A percentile compares a stretch with the other conserved stretches of the same genome.
These are phyloP conservation scores for Pseudochaenichthys georgianus DNA, from an alignment of 2,797 vertebrate species.

Conservation along the genomic window DNA sequence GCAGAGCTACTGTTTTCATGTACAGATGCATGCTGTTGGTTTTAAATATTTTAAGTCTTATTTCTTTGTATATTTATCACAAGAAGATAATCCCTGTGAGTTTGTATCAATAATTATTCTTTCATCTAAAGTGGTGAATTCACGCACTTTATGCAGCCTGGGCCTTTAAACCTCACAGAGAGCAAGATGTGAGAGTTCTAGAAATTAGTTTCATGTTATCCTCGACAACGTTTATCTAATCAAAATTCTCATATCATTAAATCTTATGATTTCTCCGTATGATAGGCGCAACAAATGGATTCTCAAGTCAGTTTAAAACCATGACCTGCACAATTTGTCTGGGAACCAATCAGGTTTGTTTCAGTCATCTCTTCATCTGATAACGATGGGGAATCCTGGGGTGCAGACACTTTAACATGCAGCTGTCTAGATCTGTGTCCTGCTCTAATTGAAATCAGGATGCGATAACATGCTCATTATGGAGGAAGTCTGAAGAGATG, in stretches of 20 bases:
- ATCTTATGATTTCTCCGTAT: constrained; percentile 59
- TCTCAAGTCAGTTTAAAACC: constrained; percentile 64
- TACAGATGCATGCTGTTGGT: constrained; percentile 8
- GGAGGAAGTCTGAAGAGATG: constrained; percentile 54
- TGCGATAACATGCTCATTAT: constrained; percentile 78
- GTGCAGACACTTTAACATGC: constrained; percentile 73
- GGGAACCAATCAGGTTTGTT: constrained; percentile 83
- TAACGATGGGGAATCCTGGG: constrained; percentile 74
- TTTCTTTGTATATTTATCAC: constrained; percentile 49
- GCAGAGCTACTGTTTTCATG: constrained; percentile 17
- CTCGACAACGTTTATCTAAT: constrained; percentile 74
- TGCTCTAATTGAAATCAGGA: constrained; percentile 83
- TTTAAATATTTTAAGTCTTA: constrained; percentile 36
- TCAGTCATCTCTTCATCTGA: constrained; percentile 78
- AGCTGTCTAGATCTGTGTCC: constrained; percentile 74
- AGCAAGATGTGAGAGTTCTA: constrained; percentile 16
- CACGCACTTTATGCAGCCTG: constrained; percentile 18
- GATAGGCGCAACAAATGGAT: constrained; percentile 78
- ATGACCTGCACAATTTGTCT: constrained; percentile 73
- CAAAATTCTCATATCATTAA: constrained; percentile 64
- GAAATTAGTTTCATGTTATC: constrained; percentile 50
- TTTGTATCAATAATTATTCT: constrained; percentile 41
- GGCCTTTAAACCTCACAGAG: constrained; percentile 29
- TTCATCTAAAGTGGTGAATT: constrained; percentile 31
- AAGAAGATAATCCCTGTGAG: constrained; percentile 49